phyloP scores from a whole-genome alignment of 2,113 vertebrate genomes.

The Sinocyclocheilus grahami region DNA sequence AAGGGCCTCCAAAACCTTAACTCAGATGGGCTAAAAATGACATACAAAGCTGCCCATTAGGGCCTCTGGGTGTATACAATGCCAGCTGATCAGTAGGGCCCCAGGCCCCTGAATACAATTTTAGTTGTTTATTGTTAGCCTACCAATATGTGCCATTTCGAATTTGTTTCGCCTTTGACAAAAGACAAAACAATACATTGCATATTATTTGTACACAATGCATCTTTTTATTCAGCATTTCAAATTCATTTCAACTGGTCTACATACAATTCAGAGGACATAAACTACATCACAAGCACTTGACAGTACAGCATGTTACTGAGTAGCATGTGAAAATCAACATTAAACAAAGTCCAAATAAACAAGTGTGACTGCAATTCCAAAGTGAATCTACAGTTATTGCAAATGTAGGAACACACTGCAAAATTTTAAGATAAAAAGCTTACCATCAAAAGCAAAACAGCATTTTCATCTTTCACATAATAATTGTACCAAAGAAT shows the following conservation, averaged over 20 bases:
- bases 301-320: constrained; percentile 66
- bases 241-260: constrained; percentile 71
- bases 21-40: neutral
- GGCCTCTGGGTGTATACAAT: neutral
- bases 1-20: neutral
- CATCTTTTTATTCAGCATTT: constrained; percentile 70
- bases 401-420: constrained; percentile 13
- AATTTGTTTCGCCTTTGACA: neutral
- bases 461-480: constrained; percentile 27
- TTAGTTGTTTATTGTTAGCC: neutral
- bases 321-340: constrained; percentile 35
- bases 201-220: constrained; percentile 59
- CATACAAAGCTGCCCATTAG: neutral
- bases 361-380: constrained; percentile 10
- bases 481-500: constrained; percentile 22
- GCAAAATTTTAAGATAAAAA: neutral
- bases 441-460: constrained; percentile 37
- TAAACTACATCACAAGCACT: constrained; percentile 30
- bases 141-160: neutral
- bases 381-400: constrained; percentile 29
- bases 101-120: too few relatives aligned
- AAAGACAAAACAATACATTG: neutral
- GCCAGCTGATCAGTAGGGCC: neutral
- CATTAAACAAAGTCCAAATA: constrained; percentile 5
- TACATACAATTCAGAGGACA: constrained; percentile 64